Percentiles rank a stretch among this genome's conserved stretches.
phyloP scores from a whole-genome alignment of 2,888 invertebrate genomes.

The Lithodes maja region DNA sequence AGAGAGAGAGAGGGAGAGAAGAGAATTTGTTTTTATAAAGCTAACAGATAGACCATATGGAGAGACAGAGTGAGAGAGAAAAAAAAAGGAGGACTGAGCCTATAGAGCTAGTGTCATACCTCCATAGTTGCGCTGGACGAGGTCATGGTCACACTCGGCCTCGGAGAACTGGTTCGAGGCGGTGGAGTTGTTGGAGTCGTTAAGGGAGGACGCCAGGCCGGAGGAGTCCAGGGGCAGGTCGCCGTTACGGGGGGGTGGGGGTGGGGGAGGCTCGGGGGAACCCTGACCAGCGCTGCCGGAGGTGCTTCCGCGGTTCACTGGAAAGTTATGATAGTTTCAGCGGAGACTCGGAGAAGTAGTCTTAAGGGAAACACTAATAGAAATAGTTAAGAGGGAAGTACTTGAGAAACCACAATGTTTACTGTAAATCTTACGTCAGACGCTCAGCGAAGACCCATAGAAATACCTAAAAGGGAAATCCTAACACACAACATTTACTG shows the following conservation, averaged over 20 bases:
- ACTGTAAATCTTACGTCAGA: no score
- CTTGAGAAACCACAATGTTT: no score
- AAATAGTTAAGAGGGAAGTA: background rate
- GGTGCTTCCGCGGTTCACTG: constrained; percentile 63
- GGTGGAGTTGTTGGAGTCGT: constrained; percentile 79
- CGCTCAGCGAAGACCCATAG: no score
- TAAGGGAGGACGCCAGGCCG: constrained; percentile 66
- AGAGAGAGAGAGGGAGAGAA: no score
- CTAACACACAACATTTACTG: no score
- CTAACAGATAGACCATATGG: background rate
- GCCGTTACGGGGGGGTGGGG: constrained; percentile 79
- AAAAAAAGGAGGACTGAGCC: no score
- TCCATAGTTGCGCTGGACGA: constrained; percentile 87
- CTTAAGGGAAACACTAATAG: background rate
- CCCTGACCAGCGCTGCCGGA: constrained; percentile 73
- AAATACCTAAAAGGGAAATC: no score
- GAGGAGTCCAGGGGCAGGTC: constrained; percentile 76
- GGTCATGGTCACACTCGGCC: constrained; percentile 91
- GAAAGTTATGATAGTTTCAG: background rate
- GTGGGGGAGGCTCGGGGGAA: constrained; percentile 75
- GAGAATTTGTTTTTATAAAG: no score
- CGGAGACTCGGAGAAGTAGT: no score
- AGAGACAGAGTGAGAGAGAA: no score
- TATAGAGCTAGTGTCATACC: constrained; percentile 75
- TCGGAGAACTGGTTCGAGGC: constrained; percentile 91